A percentile compares a stretch with the other conserved stretches of the same genome.
Evolutionary conservation across 2,797 vertebrate genomes (phyloP).

Genomic region (Eulemur mongoz): DNA sequence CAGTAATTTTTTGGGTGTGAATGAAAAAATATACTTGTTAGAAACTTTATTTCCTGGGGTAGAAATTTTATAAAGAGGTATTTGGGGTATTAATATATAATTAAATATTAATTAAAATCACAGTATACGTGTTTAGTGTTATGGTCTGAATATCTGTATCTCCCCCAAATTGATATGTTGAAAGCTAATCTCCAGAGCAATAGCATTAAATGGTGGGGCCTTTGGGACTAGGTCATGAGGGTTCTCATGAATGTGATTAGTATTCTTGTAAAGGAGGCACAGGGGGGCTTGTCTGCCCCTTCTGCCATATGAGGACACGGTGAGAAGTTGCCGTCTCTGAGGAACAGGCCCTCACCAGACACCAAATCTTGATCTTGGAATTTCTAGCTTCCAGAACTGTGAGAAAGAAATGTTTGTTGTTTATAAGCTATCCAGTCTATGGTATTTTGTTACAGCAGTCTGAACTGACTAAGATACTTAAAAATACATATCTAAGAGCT

Average conservation of each 20-base stretch:
- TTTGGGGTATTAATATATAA: not conserved
- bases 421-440: not conserved
- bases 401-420: not conserved
- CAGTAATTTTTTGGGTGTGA: not conserved
- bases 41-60: not conserved
- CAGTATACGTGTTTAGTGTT: not conserved
- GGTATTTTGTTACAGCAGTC: not conserved
- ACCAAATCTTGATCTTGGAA: not conserved
- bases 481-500: not conserved
- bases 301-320: not conserved
- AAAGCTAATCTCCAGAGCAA: not conserved
- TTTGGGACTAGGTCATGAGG: not conserved
- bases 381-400: not conserved
- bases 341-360: not conserved
- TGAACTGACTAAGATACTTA: not conserved
- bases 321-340: not conserved
- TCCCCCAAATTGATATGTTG: not conserved
- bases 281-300: not conserved
- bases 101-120: conserved; percentile 33
- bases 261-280: not conserved
- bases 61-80: conserved; percentile 5
- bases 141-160: not conserved
- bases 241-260: not conserved
- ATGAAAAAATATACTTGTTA: conserved; percentile 7
- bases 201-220: not conserved